Percentiles rank a stretch among this genome's conserved stretches.
Evolutionary conservation across 2,113 vertebrate species (phyloP).

Genomic region (Triplophysa siluroides): DNA sequence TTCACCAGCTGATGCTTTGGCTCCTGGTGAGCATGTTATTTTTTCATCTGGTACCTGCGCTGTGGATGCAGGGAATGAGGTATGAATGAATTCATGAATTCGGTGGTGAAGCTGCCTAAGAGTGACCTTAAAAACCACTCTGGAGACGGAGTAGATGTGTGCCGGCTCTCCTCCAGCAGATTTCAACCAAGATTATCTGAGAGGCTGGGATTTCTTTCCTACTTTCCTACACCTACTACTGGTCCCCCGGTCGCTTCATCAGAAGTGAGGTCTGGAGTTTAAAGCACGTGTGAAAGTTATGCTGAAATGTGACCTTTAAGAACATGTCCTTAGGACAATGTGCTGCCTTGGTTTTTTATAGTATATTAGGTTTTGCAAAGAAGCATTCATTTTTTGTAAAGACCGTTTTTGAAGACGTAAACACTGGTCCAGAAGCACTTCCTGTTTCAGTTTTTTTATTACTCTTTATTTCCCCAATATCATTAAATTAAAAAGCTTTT

Average conservation of each 20-base stretch:
- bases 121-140: slow-evolving; percentile 40
- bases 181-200: slow-evolving; percentile 27
- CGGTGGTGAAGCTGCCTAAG: neutral
- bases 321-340: neutral
- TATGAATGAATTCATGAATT: slow-evolving; percentile 43
- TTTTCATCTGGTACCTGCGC: slow-evolving; percentile 50
- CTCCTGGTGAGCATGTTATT: slow-evolving; percentile 37
- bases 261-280: slow-evolving; percentile 13
- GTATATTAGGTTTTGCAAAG: neutral
- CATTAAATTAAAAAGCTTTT: too few relatives aligned
- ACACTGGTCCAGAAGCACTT: too few relatives aligned
- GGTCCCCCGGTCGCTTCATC: too few relatives aligned
- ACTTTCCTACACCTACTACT: too few relatives aligned
- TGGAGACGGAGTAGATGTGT: slow-evolving; percentile 14
- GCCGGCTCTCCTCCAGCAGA: slow-evolving; percentile 18
- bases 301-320: neutral
- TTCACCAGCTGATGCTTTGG: slow-evolving; percentile 35
- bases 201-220: neutral
- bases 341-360: neutral
- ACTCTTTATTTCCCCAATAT: too few relatives aligned
- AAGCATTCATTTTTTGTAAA: neutral
- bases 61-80: slow-evolving; percentile 22
- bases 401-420: too few relatives aligned
- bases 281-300: neutral
- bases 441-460: too few relatives aligned